phyloP scores from a whole-genome alignment of 1,140 invertebrate genomes.

The Luehdorfia chinensis region DNA sequence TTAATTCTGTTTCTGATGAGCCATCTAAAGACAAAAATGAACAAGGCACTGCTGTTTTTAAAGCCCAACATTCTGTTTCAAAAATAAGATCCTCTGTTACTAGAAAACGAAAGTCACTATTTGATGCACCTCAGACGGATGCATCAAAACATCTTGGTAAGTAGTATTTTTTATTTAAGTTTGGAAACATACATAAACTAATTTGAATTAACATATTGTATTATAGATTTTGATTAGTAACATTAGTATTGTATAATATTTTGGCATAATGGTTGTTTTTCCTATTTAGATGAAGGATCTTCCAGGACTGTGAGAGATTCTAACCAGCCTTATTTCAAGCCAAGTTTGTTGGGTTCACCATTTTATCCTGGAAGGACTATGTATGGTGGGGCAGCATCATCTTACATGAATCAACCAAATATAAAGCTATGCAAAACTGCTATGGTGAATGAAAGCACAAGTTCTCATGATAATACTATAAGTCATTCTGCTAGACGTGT shows the following conservation, averaged over 20 bases:
- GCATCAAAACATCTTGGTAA: slow-evolving; percentile 14
- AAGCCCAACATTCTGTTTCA: slow-evolving; percentile 28
- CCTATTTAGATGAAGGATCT: background rate
- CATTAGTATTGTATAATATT: too few relatives aligned
- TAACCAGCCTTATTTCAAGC: slow-evolving; percentile 80
- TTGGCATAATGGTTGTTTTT: too few relatives aligned
- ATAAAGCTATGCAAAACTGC: slow-evolving; percentile 42
- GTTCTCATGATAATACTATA: slow-evolving; percentile 34
- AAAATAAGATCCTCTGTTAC: slow-evolving; percentile 24
- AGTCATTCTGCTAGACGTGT: slow-evolving; percentile 81
- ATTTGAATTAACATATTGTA: background rate
- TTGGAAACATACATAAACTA: too few relatives aligned
- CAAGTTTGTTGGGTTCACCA: slow-evolving; percentile 76
- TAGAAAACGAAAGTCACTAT: slow-evolving; percentile 43
- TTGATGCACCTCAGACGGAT: slow-evolving; percentile 23
- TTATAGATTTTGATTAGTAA: too few relatives aligned
- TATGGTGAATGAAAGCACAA: slow-evolving; percentile 33
- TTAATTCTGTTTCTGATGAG: slow-evolving; percentile 23
- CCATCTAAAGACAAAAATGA: slow-evolving; percentile 22
- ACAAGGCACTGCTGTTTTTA: slow-evolving; percentile 22
- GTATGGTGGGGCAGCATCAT: slow-evolving; percentile 87
- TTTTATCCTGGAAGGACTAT: slow-evolving; percentile 89
- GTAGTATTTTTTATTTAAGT: too few relatives aligned
- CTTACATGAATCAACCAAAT: slow-evolving; percentile 72
- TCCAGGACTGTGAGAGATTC: too few relatives aligned